Evolutionary conservation across 2,888 invertebrate species (phyloP).

Genomic region (Lasioglossum leucozonium): DNA sequence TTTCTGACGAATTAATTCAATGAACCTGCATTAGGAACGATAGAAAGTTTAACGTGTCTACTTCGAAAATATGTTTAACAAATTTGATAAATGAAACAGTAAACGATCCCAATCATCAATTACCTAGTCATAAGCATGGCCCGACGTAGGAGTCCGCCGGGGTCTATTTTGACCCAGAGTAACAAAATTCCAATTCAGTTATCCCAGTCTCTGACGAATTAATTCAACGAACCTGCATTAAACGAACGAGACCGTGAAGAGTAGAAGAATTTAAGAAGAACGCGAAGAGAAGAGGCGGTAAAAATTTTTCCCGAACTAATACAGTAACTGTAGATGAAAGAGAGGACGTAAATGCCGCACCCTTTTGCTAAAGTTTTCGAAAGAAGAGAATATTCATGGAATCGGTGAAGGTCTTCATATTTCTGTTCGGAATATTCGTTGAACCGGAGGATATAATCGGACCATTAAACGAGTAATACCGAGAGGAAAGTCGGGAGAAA

Average conservation of each 20-base stretch:
- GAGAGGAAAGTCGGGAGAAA: constrained; percentile 40
- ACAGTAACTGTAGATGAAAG: neutral
- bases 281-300: neutral
- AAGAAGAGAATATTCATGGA: neutral
- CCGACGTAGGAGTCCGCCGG: too few relatives aligned
- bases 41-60: too few relatives aligned
- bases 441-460: constrained; percentile 45
- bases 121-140: too few relatives aligned
- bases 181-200: too few relatives aligned
- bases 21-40: neutral
- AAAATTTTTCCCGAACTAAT: neutral
- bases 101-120: too few relatives aligned
- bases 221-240: neutral
- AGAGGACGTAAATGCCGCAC: neutral
- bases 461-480: constrained; percentile 50
- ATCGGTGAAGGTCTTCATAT: constrained; percentile 26
- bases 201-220: too few relatives aligned
- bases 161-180: neutral
- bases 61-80: too few relatives aligned
- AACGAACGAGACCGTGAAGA: too few relatives aligned
- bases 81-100: too few relatives aligned
- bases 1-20: too few relatives aligned
- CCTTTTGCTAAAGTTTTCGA: constrained; percentile 4
- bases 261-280: neutral
- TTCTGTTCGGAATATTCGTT: constrained; percentile 43